Percentiles rank a stretch among this genome's conserved stretches.
These are phyloP conservation scores for Ciona savignyi DNA, from an alignment of 23 tunicate genomes.

Conservation along the genomic window DNA sequence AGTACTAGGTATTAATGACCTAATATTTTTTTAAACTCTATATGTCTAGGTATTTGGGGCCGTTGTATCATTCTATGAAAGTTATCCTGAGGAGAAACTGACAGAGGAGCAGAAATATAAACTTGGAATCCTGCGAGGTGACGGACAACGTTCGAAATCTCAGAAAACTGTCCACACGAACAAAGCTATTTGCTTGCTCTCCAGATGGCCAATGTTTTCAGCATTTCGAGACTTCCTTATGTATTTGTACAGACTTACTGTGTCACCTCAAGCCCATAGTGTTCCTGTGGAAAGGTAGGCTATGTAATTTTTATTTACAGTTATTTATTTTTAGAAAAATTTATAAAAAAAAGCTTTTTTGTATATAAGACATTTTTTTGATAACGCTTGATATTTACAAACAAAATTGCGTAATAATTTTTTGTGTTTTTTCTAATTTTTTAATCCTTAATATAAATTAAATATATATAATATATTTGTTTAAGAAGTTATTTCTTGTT, in stretches of 20 bases:
- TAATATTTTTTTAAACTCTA: background rate
- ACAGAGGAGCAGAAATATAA: slow-evolving; percentile 51
- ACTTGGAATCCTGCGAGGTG: slow-evolving; percentile 75
- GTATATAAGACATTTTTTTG: background rate
- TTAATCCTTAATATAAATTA: too few species aligned
- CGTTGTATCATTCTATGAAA: slow-evolving; percentile 83
- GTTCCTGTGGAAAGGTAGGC: slow-evolving; percentile 80
- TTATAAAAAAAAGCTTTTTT: background rate
- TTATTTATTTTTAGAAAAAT: background rate
- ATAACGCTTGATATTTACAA: background rate
- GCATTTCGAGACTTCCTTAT: slow-evolving; percentile 78
- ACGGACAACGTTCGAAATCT: slow-evolving; percentile 39
- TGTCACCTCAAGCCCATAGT: slow-evolving; percentile 75
- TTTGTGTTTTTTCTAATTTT: too few species aligned
- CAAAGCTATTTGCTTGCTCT: slow-evolving; percentile 90
- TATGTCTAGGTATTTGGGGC: slow-evolving; percentile 78
- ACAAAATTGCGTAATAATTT: too few species aligned
- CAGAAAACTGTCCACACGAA: slow-evolving; percentile 72
- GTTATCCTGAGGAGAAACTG: slow-evolving; percentile 68
- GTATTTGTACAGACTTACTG: slow-evolving; percentile 81
- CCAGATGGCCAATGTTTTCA: slow-evolving; percentile 87
- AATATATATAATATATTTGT: background rate
- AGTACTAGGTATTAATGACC: too few species aligned
- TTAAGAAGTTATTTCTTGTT: background rate
- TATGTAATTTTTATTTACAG: slow-evolving; percentile 4